Conservation (phyloP, 2,113 vertebrate genomes). For the Crotophaga sulcirostris region DNA sequence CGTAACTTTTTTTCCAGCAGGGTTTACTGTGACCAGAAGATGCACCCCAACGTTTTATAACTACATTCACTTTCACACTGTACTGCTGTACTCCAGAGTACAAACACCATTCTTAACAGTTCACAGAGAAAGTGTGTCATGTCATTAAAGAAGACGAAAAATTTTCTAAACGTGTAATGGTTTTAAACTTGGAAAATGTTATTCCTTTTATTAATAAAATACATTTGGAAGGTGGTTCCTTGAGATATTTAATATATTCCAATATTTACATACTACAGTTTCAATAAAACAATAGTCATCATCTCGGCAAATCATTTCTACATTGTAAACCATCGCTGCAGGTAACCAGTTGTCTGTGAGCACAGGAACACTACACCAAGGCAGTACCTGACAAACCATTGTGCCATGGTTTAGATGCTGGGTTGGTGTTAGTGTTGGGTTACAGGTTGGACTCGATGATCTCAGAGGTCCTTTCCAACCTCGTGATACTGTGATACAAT, state of each 20-base stretch:
- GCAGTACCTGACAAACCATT: not conserved
- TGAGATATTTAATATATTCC: not conserved
- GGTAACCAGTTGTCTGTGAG: not conserved
- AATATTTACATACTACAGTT: not conserved
- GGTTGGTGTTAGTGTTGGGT: too few species aligned
- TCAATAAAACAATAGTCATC: not conserved
- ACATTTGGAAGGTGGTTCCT: not conserved
- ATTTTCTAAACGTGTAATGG: not conserved
- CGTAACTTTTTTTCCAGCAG: not conserved
- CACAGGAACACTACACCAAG: not conserved
- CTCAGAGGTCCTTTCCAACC: too few species aligned
- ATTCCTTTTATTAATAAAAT: not conserved
- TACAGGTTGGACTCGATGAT: too few species aligned
- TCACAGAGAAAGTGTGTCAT: not conserved
- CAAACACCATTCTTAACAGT: rapidly evolving
- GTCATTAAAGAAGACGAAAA: not conserved
- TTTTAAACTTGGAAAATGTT: not conserved
- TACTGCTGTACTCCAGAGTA: not conserved
- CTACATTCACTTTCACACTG: not conserved
- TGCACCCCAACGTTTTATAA: not conserved
- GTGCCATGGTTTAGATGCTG: too few species aligned
- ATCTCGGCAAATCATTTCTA: not conserved
- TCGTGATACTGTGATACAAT: too few species aligned
- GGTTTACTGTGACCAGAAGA: not conserved
- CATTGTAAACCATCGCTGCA: not conserved